Base-by-base conservation (phyloP, 64 coral and sea anemone species). In the Stichodactyla mertensii region DNA sequence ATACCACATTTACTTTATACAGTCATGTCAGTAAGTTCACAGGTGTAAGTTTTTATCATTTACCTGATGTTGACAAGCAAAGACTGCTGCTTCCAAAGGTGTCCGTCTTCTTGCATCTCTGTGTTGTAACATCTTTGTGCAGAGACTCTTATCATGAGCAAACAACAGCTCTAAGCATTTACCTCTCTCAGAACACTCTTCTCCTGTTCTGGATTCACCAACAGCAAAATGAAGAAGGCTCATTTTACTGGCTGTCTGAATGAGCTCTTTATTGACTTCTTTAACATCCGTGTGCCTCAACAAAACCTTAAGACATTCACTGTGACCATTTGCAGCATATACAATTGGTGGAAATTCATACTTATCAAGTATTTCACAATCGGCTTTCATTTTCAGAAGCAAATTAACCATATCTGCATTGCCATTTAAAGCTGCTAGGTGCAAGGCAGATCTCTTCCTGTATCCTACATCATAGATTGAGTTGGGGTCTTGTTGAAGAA, bases 61-160 rank as follows among this genome's bases (percentile, higher is more conserved):
- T 79, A 97, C 95, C 95, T 94, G 69, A 77, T 94, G 89, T 54
- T 98, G 95, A 51, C 86, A 92, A n/a, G 89, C 80, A 94, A 86
- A 85, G 16, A 98, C 82, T 80, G 95, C 92, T 71, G 95, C 92
- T 51, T 74, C 89, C 57, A 98, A 71, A 31, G 95, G 95, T 14
- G 87, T 61, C 52, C 88, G 80, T 7, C 58, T 70, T 58, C 71
- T 80, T 57, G 15, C 51, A 88, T 98, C 95, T 28, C 80, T 88
- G 8, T 79, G 78, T 10, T 87, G 6, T 61, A 98, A 28, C 16
- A 98, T 83, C 59, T 85, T 92, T 4, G 55, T 18, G 55, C 86
- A 78, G 16, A 52, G 31, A 16, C 84, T 80, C 74, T 94, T 92
- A 55, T 98, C 95, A 61, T 88, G 66, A 64, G 59, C 79, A 84